Base-by-base conservation (phyloP, 1,140 invertebrate genomes). In the Carcinoscorpius rotundicauda region DNA sequence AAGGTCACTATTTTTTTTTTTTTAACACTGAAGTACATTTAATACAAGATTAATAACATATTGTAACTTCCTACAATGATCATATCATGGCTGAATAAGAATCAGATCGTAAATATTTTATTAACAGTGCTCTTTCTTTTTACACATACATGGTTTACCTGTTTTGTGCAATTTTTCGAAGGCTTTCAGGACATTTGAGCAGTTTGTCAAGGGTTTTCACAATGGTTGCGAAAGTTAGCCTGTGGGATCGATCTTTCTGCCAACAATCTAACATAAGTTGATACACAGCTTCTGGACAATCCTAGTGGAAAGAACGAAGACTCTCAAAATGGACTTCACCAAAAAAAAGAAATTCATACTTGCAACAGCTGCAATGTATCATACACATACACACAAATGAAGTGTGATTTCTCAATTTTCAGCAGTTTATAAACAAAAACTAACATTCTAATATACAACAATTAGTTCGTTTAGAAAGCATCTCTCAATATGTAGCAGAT, bases 191-290 rank as follows among this genome's bases (percentile, higher is more conserved):
- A 77, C 89, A 92, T 68, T 92, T 82, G 69, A 97, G 95, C 64
- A 98, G 85, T 79, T 95, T 94, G 79, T 97, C 94, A 69, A 98
- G 80, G 9, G 92, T 96, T 73, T 92, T 93, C 10, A 97, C 93
- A 74, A 97, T 93, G 74, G 89, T 90, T 53, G 86, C 82, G 81
- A 99, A 98, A 66, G 91, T 90, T 10, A 97, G 97, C 72, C 97
- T 82, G 79, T 98, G 91, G 6, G 92, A 91, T 65, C 97, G 82
- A 72, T 99, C 96, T 76, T 97, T 95, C 78, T 98, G 93, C 97
- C 97, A 99, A 76, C 93, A 97, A 76, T 98, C 93, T 61, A 98
- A 80, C 96, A 99, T 99, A 29, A 99, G 80, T 76, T 98, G 92
- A 75, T 99, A 96, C 61, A 98, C 88, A 29, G 93, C 91, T 72